Evolutionary conservation across 2,113 vertebrate genomes (phyloP), one percentile per base, ranked within the genome.

Genomic region (Glaucomys volans): DNA sequence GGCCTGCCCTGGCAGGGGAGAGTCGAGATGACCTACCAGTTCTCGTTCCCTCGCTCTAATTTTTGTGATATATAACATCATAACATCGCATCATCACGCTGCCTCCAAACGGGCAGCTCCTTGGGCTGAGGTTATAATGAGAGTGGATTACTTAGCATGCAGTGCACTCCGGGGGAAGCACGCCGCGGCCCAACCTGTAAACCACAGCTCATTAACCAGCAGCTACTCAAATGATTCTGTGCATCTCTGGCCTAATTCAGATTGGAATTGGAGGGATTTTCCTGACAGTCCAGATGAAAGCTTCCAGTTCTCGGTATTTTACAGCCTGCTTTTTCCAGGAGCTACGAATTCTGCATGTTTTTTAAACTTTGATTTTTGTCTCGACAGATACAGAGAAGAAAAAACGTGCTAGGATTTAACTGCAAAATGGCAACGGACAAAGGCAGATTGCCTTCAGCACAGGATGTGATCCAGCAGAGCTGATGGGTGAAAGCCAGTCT

Each of bases 51-150:
- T 40, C 30, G 71, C 77, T 67, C 93, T 95, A 62, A 90, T 95
- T 97, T 96, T 77, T 79, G 89, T 96, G 95, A 97, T 97, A 35
- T 96, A 93, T 80, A 72, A 75, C 91, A 84, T 89, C 90, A 50
- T 90, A 72, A 90, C 91, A 84, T 86, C 91, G 40, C 52, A 92
- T 95, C 88, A 93, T 86, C 91, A 69, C 77, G 50, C 76, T 3
- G 44, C 83, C 74, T 95, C 85, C 76, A 37, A 88, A 91, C 4
- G 52, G 72, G 74, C 88, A 84, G 44, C 95, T 96, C 52, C 82
- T 95, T 92, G 79, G 52, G 85, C 88, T 20, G 85, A 74, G 57
- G 74, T 44, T 83, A 64, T 93, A 94, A 95, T 84, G 95, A 96
- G 88, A 87, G 80, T 91, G 93, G 52, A 89, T 96, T 47, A 94